Evolutionary conservation across 1,140 invertebrate genomes (phyloP), one percentile per base, ranked within the genome.

Genomic region (Brachionus paranguensis): DNA sequence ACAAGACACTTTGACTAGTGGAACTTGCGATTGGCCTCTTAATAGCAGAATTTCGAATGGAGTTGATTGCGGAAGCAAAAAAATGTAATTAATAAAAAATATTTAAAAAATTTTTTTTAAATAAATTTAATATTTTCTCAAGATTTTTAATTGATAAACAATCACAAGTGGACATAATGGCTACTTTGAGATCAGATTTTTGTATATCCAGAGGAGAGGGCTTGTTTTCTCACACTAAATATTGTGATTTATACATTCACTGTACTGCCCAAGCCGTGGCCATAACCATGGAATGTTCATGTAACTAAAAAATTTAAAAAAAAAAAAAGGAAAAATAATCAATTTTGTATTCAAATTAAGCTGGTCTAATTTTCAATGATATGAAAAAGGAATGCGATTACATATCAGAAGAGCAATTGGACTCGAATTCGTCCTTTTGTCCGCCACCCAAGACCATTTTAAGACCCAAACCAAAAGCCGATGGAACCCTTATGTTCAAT

Each of bases 181-280:
- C 83, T 20, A 74, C 45, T 37, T 78, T 84, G 43, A 72, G 83
- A 64, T 84, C 83, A 78, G 72, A 84, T 41, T 84, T 84, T 76
- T 84, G 83, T 45, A 74, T 74, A 20, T 27, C 45, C 14, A 74
- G 60, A 84, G 68, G 68, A 3, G 83, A 65, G 33, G 83, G 83
- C 11, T 41, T 76, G 4, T 84, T 55, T 53, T 12, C 24, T 41
- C 83, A 84, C 17, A 65, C 65, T 8, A 72, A 72, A 74, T 84
- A 84, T 29, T 84, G 83, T 65, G 83, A 84, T 65, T 65, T 74
- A 14, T 84, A 84, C 24, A 74, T 84, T 11, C 68, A 74, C 14
- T 84, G 83, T 78, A 84, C 65, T 27, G 68, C 65, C 8, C 83
- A 84, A 84, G 70, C 60, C 20, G 83, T 84, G 8, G 65, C 65